Conservation (phyloP, 2,113 vertebrate genomes). For the Danio rerio region DNA sequence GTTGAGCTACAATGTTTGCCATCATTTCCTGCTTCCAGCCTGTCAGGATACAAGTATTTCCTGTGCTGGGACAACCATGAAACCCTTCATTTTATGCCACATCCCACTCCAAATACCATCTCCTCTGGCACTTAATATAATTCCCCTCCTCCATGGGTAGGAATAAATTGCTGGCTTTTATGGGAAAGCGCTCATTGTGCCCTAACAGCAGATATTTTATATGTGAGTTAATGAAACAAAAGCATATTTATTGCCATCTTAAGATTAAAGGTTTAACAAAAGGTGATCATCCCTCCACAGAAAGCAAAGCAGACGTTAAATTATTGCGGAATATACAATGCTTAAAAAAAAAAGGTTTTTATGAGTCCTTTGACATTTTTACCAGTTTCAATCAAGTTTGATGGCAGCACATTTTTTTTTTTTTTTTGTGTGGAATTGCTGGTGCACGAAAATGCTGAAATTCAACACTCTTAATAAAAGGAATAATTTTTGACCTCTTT, state of each 20-base stretch:
- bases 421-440: slow-evolving; percentile 11
- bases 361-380: slow-evolving; percentile 38
- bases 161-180: slow-evolving; percentile 30
- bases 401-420: background rate
- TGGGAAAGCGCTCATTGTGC: slow-evolving; percentile 32
- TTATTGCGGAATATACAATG: slow-evolving; percentile 14
- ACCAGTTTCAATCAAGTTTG: slow-evolving; percentile 21
- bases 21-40: slow-evolving; percentile 56
- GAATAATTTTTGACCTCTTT: background rate
- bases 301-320: slow-evolving; percentile 21
- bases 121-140: slow-evolving; percentile 49
- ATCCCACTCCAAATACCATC: slow-evolving; percentile 29
- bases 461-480: slow-evolving; percentile 37
- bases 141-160: slow-evolving; percentile 46
- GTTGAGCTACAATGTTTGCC: slow-evolving; percentile 54
- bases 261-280: slow-evolving; percentile 33
- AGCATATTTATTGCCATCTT: slow-evolving; percentile 30
- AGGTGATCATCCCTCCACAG: slow-evolving; percentile 20
- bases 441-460: background rate
- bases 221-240: slow-evolving; percentile 27
- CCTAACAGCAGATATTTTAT: slow-evolving; percentile 30
- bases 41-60: slow-evolving; percentile 48
- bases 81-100: slow-evolving; percentile 38
- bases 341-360: slow-evolving; percentile 32
- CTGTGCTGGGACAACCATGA: slow-evolving; percentile 58